Conservation (phyloP, 2,113 vertebrate genomes). For the Suncus etruscus region DNA sequence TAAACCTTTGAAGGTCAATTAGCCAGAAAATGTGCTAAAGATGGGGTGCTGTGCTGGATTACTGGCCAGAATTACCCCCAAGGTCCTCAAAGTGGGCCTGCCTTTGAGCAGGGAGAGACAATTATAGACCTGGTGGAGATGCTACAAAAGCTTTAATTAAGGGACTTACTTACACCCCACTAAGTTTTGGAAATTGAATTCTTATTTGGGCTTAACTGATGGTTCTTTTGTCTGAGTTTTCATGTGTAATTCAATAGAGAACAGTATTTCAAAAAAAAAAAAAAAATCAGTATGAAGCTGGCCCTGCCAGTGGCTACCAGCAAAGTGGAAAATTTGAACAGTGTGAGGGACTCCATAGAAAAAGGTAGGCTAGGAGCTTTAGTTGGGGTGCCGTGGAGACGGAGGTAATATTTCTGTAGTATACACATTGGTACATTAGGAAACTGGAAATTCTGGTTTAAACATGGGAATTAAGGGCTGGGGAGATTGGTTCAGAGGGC, state of each 20-base stretch:
- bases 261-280: slow-evolving; percentile 20
- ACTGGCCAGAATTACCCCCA: slow-evolving; percentile 94
- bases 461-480: too few species aligned
- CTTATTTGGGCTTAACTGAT: slow-evolving; percentile 83
- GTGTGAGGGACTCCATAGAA: background rate
- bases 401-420: too few species aligned
- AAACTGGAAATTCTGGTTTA: too few species aligned
- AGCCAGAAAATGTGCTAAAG: slow-evolving; percentile 92
- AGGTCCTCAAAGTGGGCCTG: slow-evolving; percentile 93
- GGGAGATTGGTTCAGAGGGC: too few species aligned
- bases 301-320: slow-evolving; percentile 27
- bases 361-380: background rate
- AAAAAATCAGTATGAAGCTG: slow-evolving; percentile 53
- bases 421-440: too few species aligned
- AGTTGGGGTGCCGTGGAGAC: too few species aligned
- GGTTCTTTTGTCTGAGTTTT: slow-evolving; percentile 81
- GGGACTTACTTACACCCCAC: slow-evolving; percentile 89
- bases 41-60: slow-evolving; percentile 90
- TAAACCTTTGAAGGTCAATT: slow-evolving; percentile 92
- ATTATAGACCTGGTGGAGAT: slow-evolving; percentile 90
- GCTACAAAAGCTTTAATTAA: slow-evolving; percentile 97
- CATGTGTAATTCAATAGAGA: slow-evolving; percentile 1
- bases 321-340: background rate
- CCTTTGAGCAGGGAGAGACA: slow-evolving; percentile 87
- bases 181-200: slow-evolving; percentile 88